Conservation (phyloP, 2,797 vertebrate genomes). For the Notolepis coatsorum region DNA sequence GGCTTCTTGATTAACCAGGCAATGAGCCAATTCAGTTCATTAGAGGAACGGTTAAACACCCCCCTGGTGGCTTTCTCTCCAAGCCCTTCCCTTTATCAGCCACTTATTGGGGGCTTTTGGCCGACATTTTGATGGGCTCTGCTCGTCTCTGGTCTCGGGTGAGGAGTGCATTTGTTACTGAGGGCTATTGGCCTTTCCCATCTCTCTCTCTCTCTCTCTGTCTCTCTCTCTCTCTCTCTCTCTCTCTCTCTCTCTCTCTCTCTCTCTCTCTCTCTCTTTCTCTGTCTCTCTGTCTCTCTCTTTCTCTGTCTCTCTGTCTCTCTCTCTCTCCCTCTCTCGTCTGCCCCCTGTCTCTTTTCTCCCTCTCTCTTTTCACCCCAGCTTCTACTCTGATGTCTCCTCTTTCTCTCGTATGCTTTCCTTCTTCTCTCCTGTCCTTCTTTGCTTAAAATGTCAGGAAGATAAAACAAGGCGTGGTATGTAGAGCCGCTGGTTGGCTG, state of each 20-base stretch:
- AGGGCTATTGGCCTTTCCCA: background rate
- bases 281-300: background rate
- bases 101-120: background rate
- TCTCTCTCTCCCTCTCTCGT: background rate
- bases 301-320: background rate
- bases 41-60: background rate
- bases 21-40: background rate
- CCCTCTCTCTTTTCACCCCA: too few species aligned
- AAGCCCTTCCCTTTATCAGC: background rate
- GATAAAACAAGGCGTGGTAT: too few species aligned
- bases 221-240: too few species aligned
- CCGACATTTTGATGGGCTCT: background rate
- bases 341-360: too few species aligned
- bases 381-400: too few species aligned
- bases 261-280: background rate
- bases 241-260: background rate
- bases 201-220: too few species aligned
- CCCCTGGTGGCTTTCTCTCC: background rate
- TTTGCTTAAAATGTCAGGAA: too few species aligned
- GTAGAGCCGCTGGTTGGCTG: too few species aligned
- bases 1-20: background rate
- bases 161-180: background rate
- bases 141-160: background rate
- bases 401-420: too few species aligned
- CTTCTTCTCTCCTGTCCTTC: too few species aligned